A percentile compares a stretch with the other conserved stretches of the same genome.
phyloP scores from a whole-genome alignment of 1,140 invertebrate species.

The Heliconius hewitsoni region DNA sequence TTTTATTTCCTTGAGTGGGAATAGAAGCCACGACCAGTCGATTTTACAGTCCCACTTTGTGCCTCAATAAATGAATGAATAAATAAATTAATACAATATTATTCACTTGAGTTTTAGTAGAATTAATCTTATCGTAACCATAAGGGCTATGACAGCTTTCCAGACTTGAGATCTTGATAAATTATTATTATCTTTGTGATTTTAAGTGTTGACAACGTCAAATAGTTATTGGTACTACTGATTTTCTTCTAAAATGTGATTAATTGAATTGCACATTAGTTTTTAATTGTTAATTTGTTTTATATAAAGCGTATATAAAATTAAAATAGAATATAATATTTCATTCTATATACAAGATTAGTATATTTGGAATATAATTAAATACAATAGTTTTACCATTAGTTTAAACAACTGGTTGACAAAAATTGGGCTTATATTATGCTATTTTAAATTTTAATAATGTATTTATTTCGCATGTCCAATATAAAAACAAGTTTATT shows the following conservation, averaged over 20 bases:
- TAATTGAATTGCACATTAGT: not conserved
- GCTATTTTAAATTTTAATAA: not conserved
- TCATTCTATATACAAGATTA: not conserved
- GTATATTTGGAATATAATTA: not conserved
- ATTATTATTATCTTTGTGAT: not conserved
- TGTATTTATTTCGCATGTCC: constrained; percentile 18
- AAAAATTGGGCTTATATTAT: not conserved
- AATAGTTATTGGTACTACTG: not conserved
- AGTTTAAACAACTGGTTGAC: not conserved
- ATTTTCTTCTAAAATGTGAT: not conserved
- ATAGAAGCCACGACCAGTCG: too few relatives aligned
- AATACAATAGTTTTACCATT: not conserved
- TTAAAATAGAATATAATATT: not conserved
- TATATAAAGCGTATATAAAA: too few relatives aligned
- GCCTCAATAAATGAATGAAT: too few relatives aligned
- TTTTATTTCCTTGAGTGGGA: too few relatives aligned
- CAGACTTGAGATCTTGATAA: not conserved
- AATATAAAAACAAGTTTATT: not conserved
- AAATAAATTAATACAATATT: too few relatives aligned
- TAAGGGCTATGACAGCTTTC: not conserved
- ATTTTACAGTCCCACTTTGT: too few relatives aligned
- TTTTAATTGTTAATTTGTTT: not conserved
- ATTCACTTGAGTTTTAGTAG: not conserved
- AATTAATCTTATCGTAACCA: not conserved
- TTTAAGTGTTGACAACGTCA: not conserved